Base-by-base conservation (phyloP, 1,140 invertebrate species). In the Drosophila pachea region DNA sequence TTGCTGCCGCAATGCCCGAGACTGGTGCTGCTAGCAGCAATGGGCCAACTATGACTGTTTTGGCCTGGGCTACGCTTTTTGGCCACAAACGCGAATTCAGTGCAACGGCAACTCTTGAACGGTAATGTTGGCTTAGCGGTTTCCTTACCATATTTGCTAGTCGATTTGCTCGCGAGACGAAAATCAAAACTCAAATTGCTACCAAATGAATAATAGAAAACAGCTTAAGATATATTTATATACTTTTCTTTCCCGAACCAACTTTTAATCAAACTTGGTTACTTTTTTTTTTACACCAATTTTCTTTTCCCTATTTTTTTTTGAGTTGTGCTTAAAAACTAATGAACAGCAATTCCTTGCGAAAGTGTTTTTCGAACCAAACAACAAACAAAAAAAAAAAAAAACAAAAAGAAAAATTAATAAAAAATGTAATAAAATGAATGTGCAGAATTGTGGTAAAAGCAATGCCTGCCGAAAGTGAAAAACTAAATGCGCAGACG, bases 51-150 rank as follows among this genome's bases (percentile, higher is more conserved):
- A 16, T 33, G 43, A 29, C 65, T 74, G 72, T 61, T 48, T 52
- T 56, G 31, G 53, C 60, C 43, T 65, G 64, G 78, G 59, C 70
- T 73, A 71, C 59, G 74, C 65, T 78, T 82, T 78, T 88, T 88
- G 78, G 76, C 67, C 67, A 73, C 68, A 74, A 74, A 74, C 40
- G 60, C 61, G 56, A 68, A 82, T 76, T 88, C 73, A 88, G 87
- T 88, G 77, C 79, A 88, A 77, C 87, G 83, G 74, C 83, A 74
- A 87, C 87, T 88, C 83, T 88, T 76, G 83, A 87, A 88, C 87
- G 83, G 87, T 78, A 86, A 75, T 88, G 87, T 88, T 86, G 79
- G 87, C 63, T 72, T 68, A 62, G 65, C 77, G 81, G 68, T 50
- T 60, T 50, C 45, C 38, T 29, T 40, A 22, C 29, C 2, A 54